These are phyloP conservation scores for Drosophila malerkotliana DNA, from an alignment of 1,140 invertebrate species.

Conservation along the genomic window DNA sequence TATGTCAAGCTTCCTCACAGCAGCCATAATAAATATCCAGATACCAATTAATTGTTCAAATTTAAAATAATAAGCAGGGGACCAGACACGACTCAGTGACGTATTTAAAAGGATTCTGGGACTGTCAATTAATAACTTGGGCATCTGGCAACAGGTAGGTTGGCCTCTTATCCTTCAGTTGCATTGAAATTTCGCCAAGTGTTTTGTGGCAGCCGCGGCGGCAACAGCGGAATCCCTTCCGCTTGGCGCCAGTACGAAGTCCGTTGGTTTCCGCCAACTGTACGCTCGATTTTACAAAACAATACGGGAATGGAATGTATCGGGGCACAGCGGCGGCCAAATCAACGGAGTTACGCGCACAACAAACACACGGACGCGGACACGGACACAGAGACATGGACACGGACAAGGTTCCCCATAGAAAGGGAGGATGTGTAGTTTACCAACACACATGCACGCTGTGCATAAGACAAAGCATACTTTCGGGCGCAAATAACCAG, in stretches of 20 bases:
- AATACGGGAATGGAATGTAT: conserved; percentile 58
- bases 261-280: conserved; percentile 65
- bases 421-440: not conserved
- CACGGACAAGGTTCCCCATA: not conserved
- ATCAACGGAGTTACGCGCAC: conserved; percentile 73
- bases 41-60: not conserved
- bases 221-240: conserved; percentile 61
- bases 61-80: not conserved
- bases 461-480: conserved; percentile 74
- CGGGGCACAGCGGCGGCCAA: conserved; percentile 49
- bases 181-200: conserved; percentile 15
- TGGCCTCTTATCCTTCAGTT: not conserved
- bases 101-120: not conserved
- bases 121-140: not conserved
- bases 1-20: not conserved
- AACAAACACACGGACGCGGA: conserved; percentile 35
- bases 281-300: conserved; percentile 58
- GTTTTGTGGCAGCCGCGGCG: not conserved
- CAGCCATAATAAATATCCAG: not conserved
- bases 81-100: too few relatives aligned
- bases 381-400: conserved; percentile 4
- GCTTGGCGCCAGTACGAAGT: conserved; percentile 43
- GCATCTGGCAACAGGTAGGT: not conserved
- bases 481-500: conserved; percentile 76
- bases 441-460: not conserved